Conservation (phyloP, 1,140 invertebrate genomes). For the Lepidotrigona ventralis region DNA sequence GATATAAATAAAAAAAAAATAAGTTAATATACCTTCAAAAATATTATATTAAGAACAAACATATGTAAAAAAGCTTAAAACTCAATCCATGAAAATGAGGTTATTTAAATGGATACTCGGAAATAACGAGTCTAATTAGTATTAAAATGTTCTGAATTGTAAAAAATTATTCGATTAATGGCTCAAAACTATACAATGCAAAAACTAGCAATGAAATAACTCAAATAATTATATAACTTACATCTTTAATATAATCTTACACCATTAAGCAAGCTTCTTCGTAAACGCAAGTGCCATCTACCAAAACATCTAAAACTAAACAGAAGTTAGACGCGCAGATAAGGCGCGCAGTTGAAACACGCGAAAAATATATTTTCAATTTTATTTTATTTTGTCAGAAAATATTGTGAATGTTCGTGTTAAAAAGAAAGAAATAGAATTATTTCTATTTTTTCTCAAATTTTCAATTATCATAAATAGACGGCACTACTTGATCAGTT, state of each 20-base stretch:
- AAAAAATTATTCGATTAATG: not conserved
- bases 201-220: not conserved
- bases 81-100: not conserved
- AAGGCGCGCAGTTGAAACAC: too few species aligned
- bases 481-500: not conserved
- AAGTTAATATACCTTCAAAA: not conserved
- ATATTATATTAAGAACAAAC: not conserved
- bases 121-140: not conserved
- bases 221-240: not conserved
- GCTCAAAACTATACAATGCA: not conserved
- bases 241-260: not conserved
- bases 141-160: not conserved
- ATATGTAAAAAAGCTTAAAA: not conserved
- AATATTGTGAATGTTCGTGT: too few species aligned
- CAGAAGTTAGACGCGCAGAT: too few species aligned
- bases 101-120: not conserved
- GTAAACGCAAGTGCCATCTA: not conserved
- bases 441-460: not conserved
- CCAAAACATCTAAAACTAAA: not conserved
- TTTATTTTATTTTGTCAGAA: not conserved
- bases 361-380: not conserved
- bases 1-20: not conserved
- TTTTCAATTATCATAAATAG: not conserved
- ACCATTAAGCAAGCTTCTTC: not conserved
- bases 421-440: not conserved